A percentile compares a stretch with the other conserved stretches of the same genome.
These are phyloP conservation scores for Macrosoma leucophasiata DNA, from an alignment of 2,888 invertebrate species.

Conservation along the genomic window DNA sequence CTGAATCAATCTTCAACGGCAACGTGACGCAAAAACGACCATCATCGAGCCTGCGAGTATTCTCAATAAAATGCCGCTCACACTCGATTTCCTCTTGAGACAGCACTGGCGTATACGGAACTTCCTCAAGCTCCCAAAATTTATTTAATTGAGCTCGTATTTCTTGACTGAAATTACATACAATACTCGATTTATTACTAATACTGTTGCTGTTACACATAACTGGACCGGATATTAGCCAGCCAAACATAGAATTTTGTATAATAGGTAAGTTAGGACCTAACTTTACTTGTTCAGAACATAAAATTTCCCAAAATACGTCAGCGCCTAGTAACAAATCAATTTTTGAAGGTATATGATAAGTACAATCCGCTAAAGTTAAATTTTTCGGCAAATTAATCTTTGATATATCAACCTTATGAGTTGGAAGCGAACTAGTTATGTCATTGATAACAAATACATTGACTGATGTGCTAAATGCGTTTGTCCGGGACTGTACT, in stretches of 20 bases:
- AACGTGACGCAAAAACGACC: conserved; percentile 24
- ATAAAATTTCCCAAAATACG: conserved; percentile 8
- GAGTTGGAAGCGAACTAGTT: conserved; percentile 2
- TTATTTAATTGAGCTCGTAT: conserved; percentile 11
- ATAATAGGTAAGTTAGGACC: conserved; percentile 13
- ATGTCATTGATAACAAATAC: conserved; percentile 5
- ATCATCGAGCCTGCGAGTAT: conserved; percentile 17
- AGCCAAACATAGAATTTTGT: conserved; percentile 5
- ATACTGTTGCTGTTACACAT: conserved; percentile 1
- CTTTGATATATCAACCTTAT: background rate
- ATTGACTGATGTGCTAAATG: conserved; percentile 7
- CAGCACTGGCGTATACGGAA: conserved; percentile 10
- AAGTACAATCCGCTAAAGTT: conserved; percentile 2
- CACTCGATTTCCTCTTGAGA: conserved; percentile 19
- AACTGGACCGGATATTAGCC: conserved; percentile 2
- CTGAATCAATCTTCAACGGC: conserved; percentile 13
- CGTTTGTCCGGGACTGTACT: background rate
- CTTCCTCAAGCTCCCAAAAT: conserved; percentile 26
- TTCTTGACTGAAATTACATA: conserved; percentile 9
- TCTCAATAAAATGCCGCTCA: conserved; percentile 22
- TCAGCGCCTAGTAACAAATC: conserved; percentile 7
- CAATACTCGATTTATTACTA: background rate
- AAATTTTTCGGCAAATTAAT: conserved; percentile 6
- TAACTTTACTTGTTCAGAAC: conserved; percentile 13
- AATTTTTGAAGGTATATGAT: conserved; percentile 1